Conservation (phyloP, 2,113 vertebrate species). For the Myrmecobius fasciatus region DNA sequence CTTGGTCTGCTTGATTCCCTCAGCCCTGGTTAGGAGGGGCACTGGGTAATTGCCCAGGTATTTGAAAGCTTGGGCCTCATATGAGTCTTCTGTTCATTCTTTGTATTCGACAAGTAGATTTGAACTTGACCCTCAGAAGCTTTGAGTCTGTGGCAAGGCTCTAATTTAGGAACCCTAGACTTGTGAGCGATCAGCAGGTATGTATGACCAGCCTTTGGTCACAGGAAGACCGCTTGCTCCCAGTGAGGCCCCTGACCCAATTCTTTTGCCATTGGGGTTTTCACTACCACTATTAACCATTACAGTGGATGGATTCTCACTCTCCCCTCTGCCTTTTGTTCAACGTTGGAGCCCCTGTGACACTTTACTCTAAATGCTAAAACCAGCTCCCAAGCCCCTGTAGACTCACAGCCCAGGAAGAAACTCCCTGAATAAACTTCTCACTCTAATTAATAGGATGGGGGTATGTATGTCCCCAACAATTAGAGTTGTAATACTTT, state of each 20-base stretch:
- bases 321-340: neutral
- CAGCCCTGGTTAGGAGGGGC: neutral
- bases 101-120: neutral
- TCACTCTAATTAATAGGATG: neutral
- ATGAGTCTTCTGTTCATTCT: neutral
- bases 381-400: neutral
- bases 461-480: neutral
- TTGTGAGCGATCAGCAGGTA: neutral
- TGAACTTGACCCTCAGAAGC: neutral
- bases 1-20: neutral
- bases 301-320: neutral
- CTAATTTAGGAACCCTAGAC: neutral
- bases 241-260: neutral
- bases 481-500: neutral
- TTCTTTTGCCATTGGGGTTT: neutral
- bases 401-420: neutral
- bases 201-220: neutral
- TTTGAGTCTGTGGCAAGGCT: neutral
- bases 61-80: slow-evolving; percentile 12
- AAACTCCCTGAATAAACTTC: neutral
- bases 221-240: neutral
- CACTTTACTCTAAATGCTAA: neutral
- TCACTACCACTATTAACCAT: neutral
- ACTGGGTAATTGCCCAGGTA: neutral
- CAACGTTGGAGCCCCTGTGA: neutral